Conservation (phyloP, 2,113 vertebrate species). For the Caloenas nicobarica region DNA sequence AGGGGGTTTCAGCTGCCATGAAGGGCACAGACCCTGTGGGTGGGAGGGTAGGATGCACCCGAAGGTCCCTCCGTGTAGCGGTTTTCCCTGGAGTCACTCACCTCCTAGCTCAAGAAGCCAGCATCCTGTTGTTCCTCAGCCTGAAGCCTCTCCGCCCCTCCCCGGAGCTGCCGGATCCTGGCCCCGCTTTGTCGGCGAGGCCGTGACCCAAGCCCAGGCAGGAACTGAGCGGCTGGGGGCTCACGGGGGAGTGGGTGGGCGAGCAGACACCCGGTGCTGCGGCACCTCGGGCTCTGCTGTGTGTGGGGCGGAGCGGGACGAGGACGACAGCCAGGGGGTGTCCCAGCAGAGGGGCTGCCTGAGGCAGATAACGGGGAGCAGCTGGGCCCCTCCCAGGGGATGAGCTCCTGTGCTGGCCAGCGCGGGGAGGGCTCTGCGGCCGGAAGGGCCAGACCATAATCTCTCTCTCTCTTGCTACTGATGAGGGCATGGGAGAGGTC, state of each 20-base stretch:
- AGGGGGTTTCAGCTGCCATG: accelerated
- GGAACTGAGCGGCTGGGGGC: accelerated
- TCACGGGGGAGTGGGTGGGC: accelerated
- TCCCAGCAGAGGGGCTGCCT: neutral
- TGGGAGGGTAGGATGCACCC: neutral
- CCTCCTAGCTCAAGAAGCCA: neutral
- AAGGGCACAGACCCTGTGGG: neutral
- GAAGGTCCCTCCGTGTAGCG: accelerated
- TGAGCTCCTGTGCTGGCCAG: neutral
- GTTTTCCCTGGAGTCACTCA: neutral
- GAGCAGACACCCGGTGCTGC: neutral
- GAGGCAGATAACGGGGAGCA: neutral
- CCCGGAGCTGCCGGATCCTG: neutral
- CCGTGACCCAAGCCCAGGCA: neutral
- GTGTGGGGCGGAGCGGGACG: neutral
- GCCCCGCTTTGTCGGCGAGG: neutral
- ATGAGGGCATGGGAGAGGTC: conserved; percentile 73
- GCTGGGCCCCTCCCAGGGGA: conserved; percentile 41
- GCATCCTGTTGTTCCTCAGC: neutral
- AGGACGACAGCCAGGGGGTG: neutral
- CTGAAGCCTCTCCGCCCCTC: neutral
- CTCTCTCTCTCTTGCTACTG: neutral
- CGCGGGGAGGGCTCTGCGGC: conserved; percentile 23
- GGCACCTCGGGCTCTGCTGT: accelerated
- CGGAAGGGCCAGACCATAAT: conserved; percentile 51